Conservation (phyloP, 2,113 vertebrate species). For the Tamias sibiricus region DNA sequence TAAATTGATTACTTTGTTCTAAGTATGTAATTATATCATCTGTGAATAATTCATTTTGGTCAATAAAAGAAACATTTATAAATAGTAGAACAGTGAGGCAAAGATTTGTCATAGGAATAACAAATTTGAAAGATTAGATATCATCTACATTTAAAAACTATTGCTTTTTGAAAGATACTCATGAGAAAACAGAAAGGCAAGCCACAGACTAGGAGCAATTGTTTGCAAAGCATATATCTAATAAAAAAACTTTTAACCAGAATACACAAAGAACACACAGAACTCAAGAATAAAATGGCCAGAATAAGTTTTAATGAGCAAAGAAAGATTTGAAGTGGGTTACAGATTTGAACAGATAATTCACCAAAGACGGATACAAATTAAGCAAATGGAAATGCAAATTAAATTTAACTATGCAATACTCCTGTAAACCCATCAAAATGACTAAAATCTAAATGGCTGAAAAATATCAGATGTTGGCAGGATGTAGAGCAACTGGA, state of each 20-base stretch:
- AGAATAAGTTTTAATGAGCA: not conserved
- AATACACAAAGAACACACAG: not conserved
- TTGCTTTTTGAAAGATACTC: slow-evolving; percentile 48
- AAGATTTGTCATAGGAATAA: slow-evolving; percentile 10
- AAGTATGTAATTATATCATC: not conserved
- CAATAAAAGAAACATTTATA: not conserved
- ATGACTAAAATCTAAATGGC: slow-evolving; percentile 33
- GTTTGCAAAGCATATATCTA: not conserved
- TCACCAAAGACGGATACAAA: not conserved
- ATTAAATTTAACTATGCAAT: not conserved
- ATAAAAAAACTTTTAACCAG: not conserved
- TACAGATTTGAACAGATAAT: slow-evolving; percentile 33
- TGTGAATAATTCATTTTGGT: slow-evolving; percentile 44
- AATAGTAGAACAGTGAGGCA: not conserved
- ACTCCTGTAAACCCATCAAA: not conserved
- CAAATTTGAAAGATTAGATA: slow-evolving; percentile 30
- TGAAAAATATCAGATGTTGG: slow-evolving; percentile 39
- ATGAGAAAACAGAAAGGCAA: slow-evolving; percentile 6
- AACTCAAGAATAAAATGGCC: not conserved
- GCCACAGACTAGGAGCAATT: not conserved
- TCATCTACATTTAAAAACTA: not conserved
- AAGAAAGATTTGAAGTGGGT: not conserved
- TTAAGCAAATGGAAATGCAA: not conserved
- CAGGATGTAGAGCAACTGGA: not conserved
- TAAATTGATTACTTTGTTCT: slow-evolving; percentile 26